A percentile compares a stretch with the other conserved stretches of the same genome.
Conservation (phyloP, 2,113 vertebrate genomes). For the Gnathochromis pfefferi region DNA sequence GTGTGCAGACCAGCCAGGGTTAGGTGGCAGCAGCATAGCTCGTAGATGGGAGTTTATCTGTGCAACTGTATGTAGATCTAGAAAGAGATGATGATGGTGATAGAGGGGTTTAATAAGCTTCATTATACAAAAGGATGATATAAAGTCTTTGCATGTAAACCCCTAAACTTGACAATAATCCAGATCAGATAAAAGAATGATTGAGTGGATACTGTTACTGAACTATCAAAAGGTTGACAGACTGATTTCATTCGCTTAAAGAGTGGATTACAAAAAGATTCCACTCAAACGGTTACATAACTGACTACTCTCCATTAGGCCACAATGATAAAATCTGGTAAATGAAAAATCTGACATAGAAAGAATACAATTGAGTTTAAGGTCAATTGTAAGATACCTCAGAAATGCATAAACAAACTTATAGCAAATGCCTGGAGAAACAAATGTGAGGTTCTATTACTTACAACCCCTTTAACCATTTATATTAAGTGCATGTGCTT, state of each 20-base stretch:
- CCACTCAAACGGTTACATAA: not conserved
- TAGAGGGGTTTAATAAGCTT: not conserved
- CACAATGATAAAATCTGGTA: not conserved
- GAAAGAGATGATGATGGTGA: not conserved
- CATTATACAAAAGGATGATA: not conserved
- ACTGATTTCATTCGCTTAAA: not conserved
- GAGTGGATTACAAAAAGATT: not conserved
- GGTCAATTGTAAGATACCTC: not conserved
- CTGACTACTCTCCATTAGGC: not conserved
- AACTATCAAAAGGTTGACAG: not conserved
- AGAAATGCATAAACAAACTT: not conserved
- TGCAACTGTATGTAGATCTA: not conserved
- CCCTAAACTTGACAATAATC: not conserved
- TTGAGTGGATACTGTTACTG: not conserved
- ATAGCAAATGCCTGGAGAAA: not conserved
- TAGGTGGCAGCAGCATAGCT: not conserved
- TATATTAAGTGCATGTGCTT: not conserved
- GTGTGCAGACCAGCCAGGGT: not conserved
- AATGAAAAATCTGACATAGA: not conserved
- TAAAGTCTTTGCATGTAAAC: slow-evolving; percentile 43
- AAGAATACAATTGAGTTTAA: not conserved
- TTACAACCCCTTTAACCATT: not conserved
- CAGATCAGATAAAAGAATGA: not conserved
- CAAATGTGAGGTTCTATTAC: not conserved
- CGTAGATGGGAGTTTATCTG: slow-evolving; percentile 63